A percentile compares a stretch with the other conserved stretches of the same genome.
Conservation (phyloP, 2,797 vertebrate genomes). For the Meda fulgida region DNA sequence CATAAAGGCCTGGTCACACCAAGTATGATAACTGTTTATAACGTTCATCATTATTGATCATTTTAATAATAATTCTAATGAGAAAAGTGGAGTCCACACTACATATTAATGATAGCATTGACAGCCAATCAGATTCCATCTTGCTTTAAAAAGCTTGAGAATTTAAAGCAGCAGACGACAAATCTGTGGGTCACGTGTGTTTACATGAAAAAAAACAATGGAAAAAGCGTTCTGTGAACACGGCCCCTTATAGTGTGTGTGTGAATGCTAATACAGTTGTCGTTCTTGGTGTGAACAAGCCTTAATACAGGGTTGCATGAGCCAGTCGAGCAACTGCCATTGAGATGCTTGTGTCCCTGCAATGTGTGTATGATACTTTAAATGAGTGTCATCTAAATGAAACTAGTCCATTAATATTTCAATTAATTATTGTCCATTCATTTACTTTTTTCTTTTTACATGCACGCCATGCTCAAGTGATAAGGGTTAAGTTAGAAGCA, state of each 20-base stretch:
- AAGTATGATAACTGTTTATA: neutral
- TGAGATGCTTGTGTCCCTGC: neutral
- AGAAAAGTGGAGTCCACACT: neutral
- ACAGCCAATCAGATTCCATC: slow-evolving; percentile 1
- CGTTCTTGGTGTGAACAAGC: neutral
- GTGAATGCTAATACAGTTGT: neutral
- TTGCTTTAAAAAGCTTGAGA: neutral
- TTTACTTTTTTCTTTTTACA: neutral
- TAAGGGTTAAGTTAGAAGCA: neutral
- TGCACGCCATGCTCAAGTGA: neutral
- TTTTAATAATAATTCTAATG: neutral
- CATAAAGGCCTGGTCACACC: neutral
- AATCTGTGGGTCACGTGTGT: neutral
- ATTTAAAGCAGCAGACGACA: neutral
- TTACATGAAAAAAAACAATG: too few relatives aligned
- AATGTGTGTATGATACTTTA: neutral
- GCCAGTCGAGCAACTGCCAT: neutral
- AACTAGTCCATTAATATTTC: neutral
- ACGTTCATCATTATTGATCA: neutral
- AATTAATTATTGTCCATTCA: neutral
- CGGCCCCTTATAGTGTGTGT: neutral
- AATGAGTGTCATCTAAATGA: neutral
- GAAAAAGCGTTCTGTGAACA: too few relatives aligned
- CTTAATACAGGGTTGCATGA: neutral
- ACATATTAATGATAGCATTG: neutral